Base-by-base conservation (phyloP, 2,888 invertebrate species). In the Glyphotaelius pellucidus region DNA sequence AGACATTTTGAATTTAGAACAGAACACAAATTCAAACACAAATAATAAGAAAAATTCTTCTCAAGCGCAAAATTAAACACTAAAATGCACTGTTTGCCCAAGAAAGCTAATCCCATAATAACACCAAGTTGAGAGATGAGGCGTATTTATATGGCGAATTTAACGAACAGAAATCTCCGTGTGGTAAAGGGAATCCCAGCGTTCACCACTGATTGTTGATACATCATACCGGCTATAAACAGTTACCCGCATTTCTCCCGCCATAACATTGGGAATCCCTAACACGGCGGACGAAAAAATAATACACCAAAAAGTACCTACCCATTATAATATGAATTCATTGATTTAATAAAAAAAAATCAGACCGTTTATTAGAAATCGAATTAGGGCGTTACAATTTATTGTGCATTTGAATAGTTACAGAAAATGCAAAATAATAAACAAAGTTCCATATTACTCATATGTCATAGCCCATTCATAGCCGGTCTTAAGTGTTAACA, bases 1-100 rank as follows among this genome's bases (percentile, higher is more conserved):
- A 42, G 32, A 89, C 87, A 90, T 92, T 31, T 38, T 90, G 86
- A 91, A 25, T 67, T 67, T n/a, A 67, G 25, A 25, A n/a, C n/a
- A n/a, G 9, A 67, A n/a, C 67, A 67, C 67, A 67, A 67, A 67
- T 25, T 67, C 25, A 67, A 67, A 67, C 25, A 67, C 67, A 67
- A 67, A 67, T 19, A 52, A 19, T 19, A n/a, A 25, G 67, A 67
- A 25, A 9, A n/a, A 2, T 9, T 67, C 25, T 67, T 67, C 25
- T 67, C 2, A 67, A 67, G 9, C 2, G 1, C 67, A 1, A 67
- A 25, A 67, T 25, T 67, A 25, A 67, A 25, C 67, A n/a, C 67
- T 25, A 25, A 9, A 11, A 11, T 38, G 67, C 19, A 67, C 67
- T 67, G 67, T 25, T 67, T 67, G 25, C 67, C 25, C 67, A 67